phyloP scores from a whole-genome alignment of 37 sponge, comb jelly and placozoan species.

The Lycopodina hypogea region DNA sequence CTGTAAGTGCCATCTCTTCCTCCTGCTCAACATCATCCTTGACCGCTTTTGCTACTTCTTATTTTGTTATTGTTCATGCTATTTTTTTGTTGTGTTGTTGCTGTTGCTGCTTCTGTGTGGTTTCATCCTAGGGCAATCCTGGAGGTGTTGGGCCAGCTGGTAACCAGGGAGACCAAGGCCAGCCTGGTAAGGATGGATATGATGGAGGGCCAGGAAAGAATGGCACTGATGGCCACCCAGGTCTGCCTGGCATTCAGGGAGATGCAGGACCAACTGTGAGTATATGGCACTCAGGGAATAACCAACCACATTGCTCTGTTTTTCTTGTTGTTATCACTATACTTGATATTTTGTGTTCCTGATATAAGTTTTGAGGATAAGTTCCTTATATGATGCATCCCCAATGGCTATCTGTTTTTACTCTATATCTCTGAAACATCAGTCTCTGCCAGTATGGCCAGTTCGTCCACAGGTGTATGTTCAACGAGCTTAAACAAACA shows the following conservation, averaged over 20 bases:
- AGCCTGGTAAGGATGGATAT: slow-evolving; percentile 20
- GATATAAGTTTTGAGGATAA: too few relatives aligned
- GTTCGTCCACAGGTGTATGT: too few relatives aligned
- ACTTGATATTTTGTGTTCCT: background rate
- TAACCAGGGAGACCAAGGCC: background rate
- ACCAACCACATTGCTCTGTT: too few relatives aligned
- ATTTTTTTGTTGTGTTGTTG: too few relatives aligned
- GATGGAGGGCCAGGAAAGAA: slow-evolving; percentile 32
- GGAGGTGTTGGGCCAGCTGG: slow-evolving; percentile 28
- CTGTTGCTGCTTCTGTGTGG: background rate
- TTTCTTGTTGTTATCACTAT: background rate
- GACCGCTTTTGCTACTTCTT: too few relatives aligned
- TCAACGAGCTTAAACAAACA: too few relatives aligned
- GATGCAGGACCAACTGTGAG: slow-evolving; percentile 41
- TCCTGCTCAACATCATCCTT: too few relatives aligned
- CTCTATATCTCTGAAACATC: background rate
- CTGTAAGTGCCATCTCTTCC: too few relatives aligned
- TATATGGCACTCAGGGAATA: background rate
- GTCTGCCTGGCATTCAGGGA: slow-evolving; percentile 27
- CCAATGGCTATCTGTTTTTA: background rate
- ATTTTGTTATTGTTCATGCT: too few relatives aligned
- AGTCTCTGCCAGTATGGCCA: too few relatives aligned
- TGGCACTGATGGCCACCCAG: slow-evolving; percentile 25
- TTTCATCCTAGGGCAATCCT: slow-evolving; percentile 5
- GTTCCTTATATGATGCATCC: too few relatives aligned